phyloP scores from a whole-genome alignment of 2,888 invertebrate genomes.

The Epistrophe grossulariae region DNA sequence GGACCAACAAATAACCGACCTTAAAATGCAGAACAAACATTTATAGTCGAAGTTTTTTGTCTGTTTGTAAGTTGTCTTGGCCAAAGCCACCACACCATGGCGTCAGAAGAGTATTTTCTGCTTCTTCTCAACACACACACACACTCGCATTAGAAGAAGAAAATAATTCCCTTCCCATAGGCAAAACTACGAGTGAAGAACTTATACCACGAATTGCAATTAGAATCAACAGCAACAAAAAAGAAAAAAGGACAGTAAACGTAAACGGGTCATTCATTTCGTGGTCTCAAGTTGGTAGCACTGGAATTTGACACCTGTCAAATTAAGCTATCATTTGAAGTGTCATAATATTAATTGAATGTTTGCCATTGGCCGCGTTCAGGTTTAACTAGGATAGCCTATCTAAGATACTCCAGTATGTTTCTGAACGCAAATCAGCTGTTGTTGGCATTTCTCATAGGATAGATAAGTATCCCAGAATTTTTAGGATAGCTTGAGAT shows the following conservation, averaged over 20 bases:
- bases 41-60: background rate
- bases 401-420: too few relatives aligned
- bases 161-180: conserved; percentile 60
- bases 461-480: too few relatives aligned
- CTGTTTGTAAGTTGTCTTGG: background rate
- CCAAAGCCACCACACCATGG: background rate
- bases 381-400: too few relatives aligned
- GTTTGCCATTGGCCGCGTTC: too few relatives aligned
- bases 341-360: too few relatives aligned
- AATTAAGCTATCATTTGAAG: too few relatives aligned
- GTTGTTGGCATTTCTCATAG: too few relatives aligned
- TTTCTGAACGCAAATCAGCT: too few relatives aligned
- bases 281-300: too few relatives aligned
- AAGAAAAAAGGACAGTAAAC: background rate
- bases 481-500: too few relatives aligned
- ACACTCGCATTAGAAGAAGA: background rate
- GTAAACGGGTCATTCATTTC: too few relatives aligned
- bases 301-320: too few relatives aligned
- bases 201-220: conserved; percentile 58
- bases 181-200: conserved; percentile 3
- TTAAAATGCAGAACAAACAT: conserved; percentile 49
- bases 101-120: conserved; percentile 14
- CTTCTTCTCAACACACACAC: background rate
- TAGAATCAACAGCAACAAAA: conserved; percentile 56
- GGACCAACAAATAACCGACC: conserved; percentile 39